Conservation (phyloP, 2,797 vertebrate genomes). For the Sebastes steindachneri region DNA sequence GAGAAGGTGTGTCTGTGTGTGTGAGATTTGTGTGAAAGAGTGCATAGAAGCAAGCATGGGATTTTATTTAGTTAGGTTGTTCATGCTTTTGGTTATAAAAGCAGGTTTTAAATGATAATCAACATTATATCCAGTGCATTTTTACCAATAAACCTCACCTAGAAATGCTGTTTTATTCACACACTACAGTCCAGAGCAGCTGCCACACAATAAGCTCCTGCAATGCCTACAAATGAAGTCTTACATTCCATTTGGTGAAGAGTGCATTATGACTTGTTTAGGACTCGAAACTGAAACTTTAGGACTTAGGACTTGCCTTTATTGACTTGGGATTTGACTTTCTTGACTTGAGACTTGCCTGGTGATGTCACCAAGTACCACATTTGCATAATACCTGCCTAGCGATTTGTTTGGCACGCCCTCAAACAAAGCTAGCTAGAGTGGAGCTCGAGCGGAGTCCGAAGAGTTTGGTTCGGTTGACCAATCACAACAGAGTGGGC, state of each 20-base stretch:
- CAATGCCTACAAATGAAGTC: not conserved
- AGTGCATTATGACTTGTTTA: no score
- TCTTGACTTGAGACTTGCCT: no score
- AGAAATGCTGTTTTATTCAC: not conserved
- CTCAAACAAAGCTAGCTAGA: no score
- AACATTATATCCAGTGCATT: not conserved
- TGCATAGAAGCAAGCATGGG: not conserved
- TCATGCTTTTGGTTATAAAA: not conserved
- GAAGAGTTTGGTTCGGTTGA: no score
- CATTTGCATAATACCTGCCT: no score
- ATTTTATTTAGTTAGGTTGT: not conserved
- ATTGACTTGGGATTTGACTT: no score
- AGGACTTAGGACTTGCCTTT: no score
- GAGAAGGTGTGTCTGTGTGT: not conserved
- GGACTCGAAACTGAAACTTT: no score
- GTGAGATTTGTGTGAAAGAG: not conserved
- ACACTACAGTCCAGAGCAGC: not conserved
- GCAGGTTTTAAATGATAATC: not conserved
- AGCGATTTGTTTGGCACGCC: accelerated
- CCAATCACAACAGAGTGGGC: no score
- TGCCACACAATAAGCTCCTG: not conserved
- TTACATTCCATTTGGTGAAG: not conserved
- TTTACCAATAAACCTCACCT: not conserved
- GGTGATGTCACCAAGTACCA: no score
- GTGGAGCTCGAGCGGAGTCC: no score